Evolutionary conservation across 1,140 invertebrate genomes (phyloP), one percentile per base, ranked within the genome.

Genomic region (Hyphantria cunea): DNA sequence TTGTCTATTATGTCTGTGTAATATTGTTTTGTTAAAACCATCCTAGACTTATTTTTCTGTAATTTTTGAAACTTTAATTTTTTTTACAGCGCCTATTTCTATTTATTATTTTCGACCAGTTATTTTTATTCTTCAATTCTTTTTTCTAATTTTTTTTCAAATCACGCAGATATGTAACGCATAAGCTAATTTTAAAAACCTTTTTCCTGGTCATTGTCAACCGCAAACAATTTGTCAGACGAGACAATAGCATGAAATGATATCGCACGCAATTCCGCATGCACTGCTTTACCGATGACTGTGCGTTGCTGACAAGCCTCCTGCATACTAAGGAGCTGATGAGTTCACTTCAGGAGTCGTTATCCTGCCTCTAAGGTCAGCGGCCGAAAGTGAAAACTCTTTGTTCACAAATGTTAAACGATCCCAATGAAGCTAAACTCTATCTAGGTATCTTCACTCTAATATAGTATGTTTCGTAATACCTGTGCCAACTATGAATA

Each of bases 331-430:
- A 79, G 17, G 14, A 39, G 53, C 68, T 25, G 73, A 67, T 62
- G 55, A 58, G 55, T 68, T 70, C 64, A 74, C 60, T 32, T 42
- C 42, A 60, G 42, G 54, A 74, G 74, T 77, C 78, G 68, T 72
- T 77, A 79, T 80, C 70, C 77, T 76, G 54, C 44, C 64, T 31
- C 59, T 68, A 66, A 78, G 79, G 79, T 79, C 74, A 77, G 61
- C 72, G 75, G 37, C 74, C 76, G 76, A 79, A 79, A 82, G 80
- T 76, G 78, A 82, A 82, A 79, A 45, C 31, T 31, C 49, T 63
- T 61, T 62, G 51, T 51, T 32, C 33, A 17, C 0, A 7, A 33
- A 45, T 34, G 32, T n/a, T 10, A 47, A 15, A 12, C 6, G 25
- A 7, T 56, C 31, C 53, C 53, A 34, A 33, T 56, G 3, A 33